These are phyloP conservation scores for Plecotus auritus DNA, from an alignment of 2,113 vertebrate species.

Conservation along the genomic window DNA sequence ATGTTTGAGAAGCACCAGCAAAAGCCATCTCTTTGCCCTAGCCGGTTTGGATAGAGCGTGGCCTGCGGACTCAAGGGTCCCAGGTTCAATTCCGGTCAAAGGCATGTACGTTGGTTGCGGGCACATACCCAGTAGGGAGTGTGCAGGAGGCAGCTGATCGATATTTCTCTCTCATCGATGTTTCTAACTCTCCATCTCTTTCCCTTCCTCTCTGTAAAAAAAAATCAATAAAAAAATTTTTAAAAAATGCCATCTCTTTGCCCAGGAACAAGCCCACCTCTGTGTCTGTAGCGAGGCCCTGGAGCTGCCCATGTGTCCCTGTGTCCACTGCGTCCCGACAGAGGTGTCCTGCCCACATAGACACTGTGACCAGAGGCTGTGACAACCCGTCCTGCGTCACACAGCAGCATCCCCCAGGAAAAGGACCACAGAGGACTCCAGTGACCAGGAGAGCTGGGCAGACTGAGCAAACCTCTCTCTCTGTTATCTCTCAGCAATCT, in stretches of 20 bases:
- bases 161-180: no score
- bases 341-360: neutral
- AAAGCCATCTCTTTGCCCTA: no score
- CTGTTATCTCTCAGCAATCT: neutral
- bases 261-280: neutral
- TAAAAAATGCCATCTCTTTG: no score
- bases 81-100: no score
- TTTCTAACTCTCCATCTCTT: no score
- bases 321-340: neutral
- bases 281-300: neutral
- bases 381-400: rapidly evolving
- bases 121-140: no score
- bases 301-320: neutral
- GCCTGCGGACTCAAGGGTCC: no score
- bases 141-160: no score
- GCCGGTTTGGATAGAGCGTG: no score
- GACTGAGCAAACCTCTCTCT: neutral
- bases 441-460: neutral
- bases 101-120: no score
- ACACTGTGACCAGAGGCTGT: neutral
- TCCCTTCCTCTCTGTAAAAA: no score
- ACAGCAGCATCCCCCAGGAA: neutral
- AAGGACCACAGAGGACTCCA: neutral
- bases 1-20: neutral
- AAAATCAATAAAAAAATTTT: no score